Base-by-base conservation (phyloP, 2,797 vertebrate genomes). In the Pempheris klunzingeri region DNA sequence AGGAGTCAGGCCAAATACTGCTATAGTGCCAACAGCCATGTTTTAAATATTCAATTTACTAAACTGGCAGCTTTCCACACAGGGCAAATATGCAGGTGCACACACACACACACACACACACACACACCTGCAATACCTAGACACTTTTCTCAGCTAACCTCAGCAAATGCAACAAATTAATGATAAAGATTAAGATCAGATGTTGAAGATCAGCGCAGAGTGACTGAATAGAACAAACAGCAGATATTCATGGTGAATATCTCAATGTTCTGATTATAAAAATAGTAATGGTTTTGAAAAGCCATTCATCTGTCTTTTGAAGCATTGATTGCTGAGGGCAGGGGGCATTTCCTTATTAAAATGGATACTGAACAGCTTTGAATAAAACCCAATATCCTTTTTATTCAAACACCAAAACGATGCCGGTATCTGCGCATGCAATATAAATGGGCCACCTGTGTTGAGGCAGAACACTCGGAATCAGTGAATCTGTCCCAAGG, bases 41-140 rank as follows among this genome's bases (percentile, higher is more conserved):
- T 52, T 77, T 70, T 69, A 80, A 58, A 78, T 66, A 75, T 80
- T 82, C 65, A 84, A 59, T 81, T 73, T 73, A 58, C 26, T 62
- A 74, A 73, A 64, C 66, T 85, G 89, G 79, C 77, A 66, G 47
- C 4, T 18, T 43, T 67, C 58, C 77, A 82, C 26, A 52, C 41
- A 24, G 22, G 46, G 34, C 54, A 57, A 62, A 71, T 41, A 58
- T 20, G 20, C 26, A 24, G 10, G 3, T 8, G 4, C 20, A 8
- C 34, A n/a, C 24, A 50, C 8, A 18, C 28, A 28, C 47, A 53
- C 15, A 30, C 46, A 36, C 36, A 52, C 36, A 50, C 15, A 20
- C 26, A 9, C 52, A 14, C 13, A 26, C 26, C n/a, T 36, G 43
- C 38, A 67, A 54, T 6, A 57, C 44, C 20, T 38, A 15, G 14